These are phyloP conservation scores for Rhagium mordax DNA, from an alignment of 2,888 invertebrate genomes.

Conservation along the genomic window DNA sequence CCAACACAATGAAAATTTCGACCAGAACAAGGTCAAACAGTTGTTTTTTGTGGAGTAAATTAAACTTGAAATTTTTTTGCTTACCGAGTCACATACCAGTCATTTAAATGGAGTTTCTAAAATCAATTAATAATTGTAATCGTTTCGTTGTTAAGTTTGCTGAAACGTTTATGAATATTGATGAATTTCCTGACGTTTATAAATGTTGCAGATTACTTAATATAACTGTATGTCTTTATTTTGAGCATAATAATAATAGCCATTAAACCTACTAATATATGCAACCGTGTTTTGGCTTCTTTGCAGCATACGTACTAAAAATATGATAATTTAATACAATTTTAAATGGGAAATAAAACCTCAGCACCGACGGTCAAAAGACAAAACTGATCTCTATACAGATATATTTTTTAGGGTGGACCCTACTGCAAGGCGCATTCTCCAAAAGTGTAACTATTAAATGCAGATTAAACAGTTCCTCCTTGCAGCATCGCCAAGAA, in stretches of 20 bases:
- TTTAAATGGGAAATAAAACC: no score
- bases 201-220: not conserved
- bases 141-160: not conserved
- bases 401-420: no score
- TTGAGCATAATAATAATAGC: not conserved
- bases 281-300: not conserved
- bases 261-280: not conserved
- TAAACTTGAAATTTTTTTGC: slow-evolving; percentile 20
- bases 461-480: no score
- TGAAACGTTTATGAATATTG: slow-evolving; percentile 1
- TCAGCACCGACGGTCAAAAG: no score
- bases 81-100: slow-evolving; percentile 4
- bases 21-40: not conserved
- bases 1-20: slow-evolving; percentile 2
- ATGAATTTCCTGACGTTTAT: slow-evolving; percentile 2
- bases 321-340: not conserved
- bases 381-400: no score
- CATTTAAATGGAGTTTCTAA: not conserved
- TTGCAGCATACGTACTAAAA: not conserved
- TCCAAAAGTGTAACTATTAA: no score
- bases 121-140: slow-evolving; percentile 19
- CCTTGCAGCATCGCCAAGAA: no score
- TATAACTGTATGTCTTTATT: not conserved
- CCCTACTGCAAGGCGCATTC: no score
- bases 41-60: not conserved